phyloP scores from a whole-genome alignment of 2,888 invertebrate genomes.

The Acronicta aceris region DNA sequence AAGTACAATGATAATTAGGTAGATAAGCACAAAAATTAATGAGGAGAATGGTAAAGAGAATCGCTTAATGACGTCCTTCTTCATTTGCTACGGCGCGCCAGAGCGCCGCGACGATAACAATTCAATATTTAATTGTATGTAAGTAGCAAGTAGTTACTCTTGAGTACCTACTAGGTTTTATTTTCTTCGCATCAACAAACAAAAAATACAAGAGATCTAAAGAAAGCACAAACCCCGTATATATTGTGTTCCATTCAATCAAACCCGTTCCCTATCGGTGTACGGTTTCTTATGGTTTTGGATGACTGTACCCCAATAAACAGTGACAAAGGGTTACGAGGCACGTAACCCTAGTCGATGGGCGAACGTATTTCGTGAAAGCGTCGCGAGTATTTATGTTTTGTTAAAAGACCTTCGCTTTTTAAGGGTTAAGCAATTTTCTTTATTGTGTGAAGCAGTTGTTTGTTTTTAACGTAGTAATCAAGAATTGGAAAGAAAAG shows the following conservation, averaged over 20 bases:
- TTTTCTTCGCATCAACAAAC: background rate
- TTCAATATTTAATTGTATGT: no score
- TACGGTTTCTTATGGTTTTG: constrained; percentile 63
- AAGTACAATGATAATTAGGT: no score
- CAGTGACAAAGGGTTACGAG: constrained; percentile 73
- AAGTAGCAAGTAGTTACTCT: no score
- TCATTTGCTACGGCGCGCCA: no score
- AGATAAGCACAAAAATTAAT: no score
- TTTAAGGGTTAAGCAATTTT: constrained; percentile 24
- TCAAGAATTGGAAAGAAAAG: no score
- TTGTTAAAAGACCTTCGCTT: constrained; percentile 26
- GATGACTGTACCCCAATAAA: constrained; percentile 72
- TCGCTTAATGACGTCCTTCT: no score
- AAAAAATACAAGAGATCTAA: constrained; percentile 4
- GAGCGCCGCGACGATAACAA: no score
- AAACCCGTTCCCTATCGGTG: constrained; percentile 56
- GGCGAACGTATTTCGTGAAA: constrained; percentile 55
- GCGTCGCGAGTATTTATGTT: constrained; percentile 47
- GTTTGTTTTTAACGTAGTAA: no score
- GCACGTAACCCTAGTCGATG: constrained; percentile 62
- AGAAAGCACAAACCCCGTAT: constrained; percentile 13
- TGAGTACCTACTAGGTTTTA: no score
- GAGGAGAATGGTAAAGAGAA: no score
- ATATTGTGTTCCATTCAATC: constrained; percentile 65
- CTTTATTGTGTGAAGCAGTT: constrained; percentile 4